phyloP scores from a whole-genome alignment of 2,797 vertebrate species.

The Pipistrellus pygmaeus region DNA sequence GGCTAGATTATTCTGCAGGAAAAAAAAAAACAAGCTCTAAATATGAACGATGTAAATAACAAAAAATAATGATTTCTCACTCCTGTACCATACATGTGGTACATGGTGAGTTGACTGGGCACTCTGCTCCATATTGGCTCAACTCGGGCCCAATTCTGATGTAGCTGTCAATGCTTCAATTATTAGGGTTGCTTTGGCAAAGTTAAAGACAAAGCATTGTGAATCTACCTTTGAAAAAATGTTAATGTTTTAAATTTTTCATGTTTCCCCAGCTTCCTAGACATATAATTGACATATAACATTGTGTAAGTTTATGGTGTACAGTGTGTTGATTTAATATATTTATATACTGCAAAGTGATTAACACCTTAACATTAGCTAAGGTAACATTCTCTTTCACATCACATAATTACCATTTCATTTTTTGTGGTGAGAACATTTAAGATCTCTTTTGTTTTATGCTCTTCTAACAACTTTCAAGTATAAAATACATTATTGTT shows the following conservation, averaged over 20 bases:
- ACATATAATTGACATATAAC: neutral
- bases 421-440: neutral
- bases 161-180: neutral
- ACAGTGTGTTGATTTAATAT: neutral
- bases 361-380: neutral
- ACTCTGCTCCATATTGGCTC: neutral
- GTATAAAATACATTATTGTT: neutral
- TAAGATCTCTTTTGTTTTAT: neutral
- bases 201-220: neutral
- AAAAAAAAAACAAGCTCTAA: slow-evolving; percentile 14
- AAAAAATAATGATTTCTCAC: neutral
- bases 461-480: neutral
- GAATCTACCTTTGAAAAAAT: neutral
- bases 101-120: neutral
- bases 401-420: neutral
- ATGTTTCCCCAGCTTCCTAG: neutral
- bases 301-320: neutral
- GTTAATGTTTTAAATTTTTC: neutral
- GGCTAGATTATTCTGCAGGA: neutral
- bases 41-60: neutral
- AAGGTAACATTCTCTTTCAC: neutral
- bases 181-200: neutral
- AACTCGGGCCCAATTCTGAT: neutral
- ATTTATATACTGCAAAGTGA: neutral
- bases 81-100: neutral